Evolutionary conservation across 2,888 invertebrate genomes (phyloP).

Genomic region (Ormia ochracea): DNA sequence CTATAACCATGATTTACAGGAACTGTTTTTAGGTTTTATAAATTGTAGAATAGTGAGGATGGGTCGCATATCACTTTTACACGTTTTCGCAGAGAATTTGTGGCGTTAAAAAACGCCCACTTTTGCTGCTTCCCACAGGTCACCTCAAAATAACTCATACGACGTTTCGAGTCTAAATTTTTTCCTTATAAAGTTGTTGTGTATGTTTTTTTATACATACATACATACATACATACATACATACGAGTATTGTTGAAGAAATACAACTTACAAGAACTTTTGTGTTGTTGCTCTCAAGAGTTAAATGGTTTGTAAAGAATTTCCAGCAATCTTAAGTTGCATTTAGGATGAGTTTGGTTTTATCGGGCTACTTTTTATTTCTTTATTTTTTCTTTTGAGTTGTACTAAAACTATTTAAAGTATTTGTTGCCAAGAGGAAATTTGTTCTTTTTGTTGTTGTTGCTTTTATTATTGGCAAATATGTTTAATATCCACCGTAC

Average conservation of each 20-base stretch:
- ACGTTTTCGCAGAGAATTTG: neutral
- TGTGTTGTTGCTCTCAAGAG: constrained; percentile 44
- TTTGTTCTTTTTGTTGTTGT: constrained; percentile 19
- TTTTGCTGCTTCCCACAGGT: neutral
- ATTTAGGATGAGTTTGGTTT: neutral
- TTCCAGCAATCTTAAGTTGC: constrained; percentile 31
- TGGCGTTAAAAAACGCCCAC: neutral
- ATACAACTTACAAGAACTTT: constrained; percentile 27
- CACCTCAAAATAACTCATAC: constrained; percentile 15
- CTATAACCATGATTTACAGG: constrained; percentile 32
- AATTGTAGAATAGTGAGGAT: constrained; percentile 22
- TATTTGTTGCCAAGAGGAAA: constrained; percentile 58
- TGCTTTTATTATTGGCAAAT: constrained; percentile 46
- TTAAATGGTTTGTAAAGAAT: constrained; percentile 57
- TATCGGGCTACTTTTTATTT: neutral
- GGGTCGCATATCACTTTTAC: neutral
- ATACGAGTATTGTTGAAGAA: neutral
- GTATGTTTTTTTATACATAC: too few relatives aligned
- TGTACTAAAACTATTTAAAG: constrained; percentile 49
- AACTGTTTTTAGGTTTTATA: neutral
- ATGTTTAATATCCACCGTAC: constrained; percentile 53
- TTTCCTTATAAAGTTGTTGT: neutral
- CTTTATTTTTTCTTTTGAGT: neutral
- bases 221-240: too few relatives aligned
- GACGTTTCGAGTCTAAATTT: neutral